These are phyloP conservation scores for Bellardia bayeri DNA, from an alignment of 2,888 invertebrate species.

Conservation along the genomic window DNA sequence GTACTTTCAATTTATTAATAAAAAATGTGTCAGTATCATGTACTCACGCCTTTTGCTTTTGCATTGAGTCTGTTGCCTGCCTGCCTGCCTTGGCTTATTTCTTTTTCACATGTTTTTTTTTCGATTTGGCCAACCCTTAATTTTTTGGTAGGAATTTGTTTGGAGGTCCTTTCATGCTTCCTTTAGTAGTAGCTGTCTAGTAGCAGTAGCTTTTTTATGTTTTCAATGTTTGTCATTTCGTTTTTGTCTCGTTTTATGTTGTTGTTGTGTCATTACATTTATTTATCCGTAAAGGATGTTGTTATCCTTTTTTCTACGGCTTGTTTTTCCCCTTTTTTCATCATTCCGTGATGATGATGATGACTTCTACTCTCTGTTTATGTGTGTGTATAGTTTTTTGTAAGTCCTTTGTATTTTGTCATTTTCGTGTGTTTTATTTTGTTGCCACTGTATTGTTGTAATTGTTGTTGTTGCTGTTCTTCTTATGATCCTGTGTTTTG, in stretches of 20 bases:
- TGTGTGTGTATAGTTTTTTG: constrained; percentile 17
- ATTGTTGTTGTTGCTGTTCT: constrained; percentile 15
- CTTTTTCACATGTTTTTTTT: constrained; percentile 14
- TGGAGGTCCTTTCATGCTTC: constrained; percentile 1
- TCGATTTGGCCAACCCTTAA: constrained; percentile 51
- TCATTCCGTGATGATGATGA: not conserved
- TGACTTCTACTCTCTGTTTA: not conserved
- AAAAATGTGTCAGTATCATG: constrained; percentile 58
- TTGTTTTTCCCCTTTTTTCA: constrained; percentile 35
- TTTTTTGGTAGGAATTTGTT: not conserved
- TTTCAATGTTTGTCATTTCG: constrained; percentile 62
- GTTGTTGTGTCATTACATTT: constrained; percentile 51
- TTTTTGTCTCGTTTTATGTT: constrained; percentile 25
- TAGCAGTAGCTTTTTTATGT: constrained; percentile 31
- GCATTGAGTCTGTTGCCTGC: constrained; percentile 1
- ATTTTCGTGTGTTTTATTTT: constrained; percentile 25
- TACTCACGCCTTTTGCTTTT: constrained; percentile 61
- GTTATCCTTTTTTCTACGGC: constrained; percentile 63
- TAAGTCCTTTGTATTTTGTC: constrained; percentile 24
- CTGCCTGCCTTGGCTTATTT: constrained; percentile 30
- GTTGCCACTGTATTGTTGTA: not conserved
- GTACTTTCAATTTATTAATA: constrained; percentile 50
- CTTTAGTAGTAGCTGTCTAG: not conserved
- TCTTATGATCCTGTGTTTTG: constrained; percentile 63
- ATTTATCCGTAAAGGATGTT: constrained; percentile 67